phyloP scores from a whole-genome alignment of 2,113 vertebrate genomes.

The Motacilla tschutschensis region DNA sequence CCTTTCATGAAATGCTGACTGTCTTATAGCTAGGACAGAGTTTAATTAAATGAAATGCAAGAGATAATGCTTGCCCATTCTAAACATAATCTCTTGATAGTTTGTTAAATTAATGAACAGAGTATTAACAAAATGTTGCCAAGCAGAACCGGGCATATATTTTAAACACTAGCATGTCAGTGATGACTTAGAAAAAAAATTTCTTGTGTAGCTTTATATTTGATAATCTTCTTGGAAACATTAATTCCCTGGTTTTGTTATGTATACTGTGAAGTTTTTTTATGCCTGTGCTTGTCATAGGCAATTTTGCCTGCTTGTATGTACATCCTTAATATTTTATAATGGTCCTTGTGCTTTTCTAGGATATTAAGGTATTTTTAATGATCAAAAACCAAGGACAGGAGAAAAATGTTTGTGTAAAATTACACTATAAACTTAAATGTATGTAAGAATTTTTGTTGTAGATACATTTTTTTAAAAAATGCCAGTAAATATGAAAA shows the following conservation, averaged over 20 bases:
- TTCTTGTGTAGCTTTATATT: not conserved
- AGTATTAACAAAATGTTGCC: conserved; percentile 53
- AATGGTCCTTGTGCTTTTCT: not conserved
- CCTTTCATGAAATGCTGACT: conserved; percentile 66
- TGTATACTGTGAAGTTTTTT: not conserved
- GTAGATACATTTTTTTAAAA: not conserved
- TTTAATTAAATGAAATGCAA: conserved; percentile 75
- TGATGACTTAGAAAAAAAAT: conserved; percentile 1
- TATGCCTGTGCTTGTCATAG: not conserved
- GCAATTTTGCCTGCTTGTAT: not conserved
- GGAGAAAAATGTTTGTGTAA: not conserved
- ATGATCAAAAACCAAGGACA: not conserved
- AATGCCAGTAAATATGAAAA: not conserved
- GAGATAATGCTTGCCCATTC: conserved; percentile 67
- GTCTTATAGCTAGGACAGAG: conserved; percentile 52
- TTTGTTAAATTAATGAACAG: conserved; percentile 70
- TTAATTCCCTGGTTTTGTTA: not conserved
- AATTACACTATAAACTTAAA: not conserved
- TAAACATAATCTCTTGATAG: conserved; percentile 64
- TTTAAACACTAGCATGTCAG: conserved; percentile 24
- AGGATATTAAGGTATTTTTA: not conserved
- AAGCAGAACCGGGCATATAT: conserved; percentile 45
- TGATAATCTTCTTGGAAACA: conserved; percentile 32
- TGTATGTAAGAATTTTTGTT: not conserved
- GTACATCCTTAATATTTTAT: not conserved